Base-by-base conservation (phyloP, 2,888 invertebrate species). In the Petrolisthes cinctipes region DNA sequence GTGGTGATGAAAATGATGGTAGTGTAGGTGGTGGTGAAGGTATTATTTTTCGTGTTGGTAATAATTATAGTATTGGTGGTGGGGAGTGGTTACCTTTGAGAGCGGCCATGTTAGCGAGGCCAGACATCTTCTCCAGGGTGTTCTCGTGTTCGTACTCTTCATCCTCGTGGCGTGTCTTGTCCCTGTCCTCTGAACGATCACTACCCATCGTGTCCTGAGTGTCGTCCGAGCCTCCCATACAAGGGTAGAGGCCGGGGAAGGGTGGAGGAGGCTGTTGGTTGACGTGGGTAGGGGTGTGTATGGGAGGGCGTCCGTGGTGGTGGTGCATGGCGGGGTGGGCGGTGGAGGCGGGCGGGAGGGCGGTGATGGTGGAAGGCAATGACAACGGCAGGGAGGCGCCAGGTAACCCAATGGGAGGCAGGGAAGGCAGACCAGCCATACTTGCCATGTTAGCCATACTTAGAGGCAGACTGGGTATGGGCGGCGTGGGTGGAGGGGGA, bases 101-200 rank as follows among this genome's bases (percentile, higher is more conserved):
- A 56, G 90, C 90, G 20, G 90, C 90, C 90, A 90, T 90, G 75
- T 90, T 90, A 54, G 90, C 90, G 54, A 90, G 86, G 14, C 90
- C 90, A 20, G 90, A 90, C 86, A 90, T 90, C 79, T 90, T 90
- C 73, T 90, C 90, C 37, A 90, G 86, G 17, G 90, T 90, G 80
- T 57, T 80, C 54, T 87, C 87, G 83, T 87, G 87, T 17, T 85
- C 87, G 73, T 90, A 86, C 17, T 90, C 90, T 17, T 82, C 89
- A 17, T 90, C 90, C 80, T 89, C 89, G 61, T 84, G 89, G 66
- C 89, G 84, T 11, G 85, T 82, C 80, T 89, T 86, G 54, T 86
- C 85, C 5, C 90, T 82, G 57, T 90, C 90, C 68, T 90, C 90
- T 37, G 90, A 90, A 53, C 89, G 86, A 80, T 90, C 90, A 54